Percentiles rank a stretch among this genome's conserved stretches.
phyloP scores from a whole-genome alignment of 1,140 invertebrate genomes.

The Aphelenchoides fujianensis region DNA sequence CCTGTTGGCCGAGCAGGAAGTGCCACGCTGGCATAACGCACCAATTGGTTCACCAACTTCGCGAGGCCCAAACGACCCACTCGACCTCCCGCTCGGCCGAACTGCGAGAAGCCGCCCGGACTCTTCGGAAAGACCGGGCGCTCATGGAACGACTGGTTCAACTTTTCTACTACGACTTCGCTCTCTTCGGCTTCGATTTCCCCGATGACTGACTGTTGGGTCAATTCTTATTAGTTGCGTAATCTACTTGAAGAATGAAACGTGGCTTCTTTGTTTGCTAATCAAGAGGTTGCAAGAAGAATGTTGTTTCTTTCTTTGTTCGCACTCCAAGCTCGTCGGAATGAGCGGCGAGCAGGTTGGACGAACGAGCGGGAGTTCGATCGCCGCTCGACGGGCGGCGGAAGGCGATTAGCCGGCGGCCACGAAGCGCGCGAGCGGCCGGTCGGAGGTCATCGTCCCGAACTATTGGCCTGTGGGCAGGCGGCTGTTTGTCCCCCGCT shows the following conservation, averaged over 20 bases:
- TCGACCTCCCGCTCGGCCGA: conserved; percentile 12
- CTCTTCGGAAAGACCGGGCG: neutral
- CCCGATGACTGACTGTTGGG: conserved; percentile 4
- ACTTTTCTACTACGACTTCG: conserved; percentile 22
- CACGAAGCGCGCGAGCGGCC: neutral
- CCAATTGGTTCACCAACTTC: neutral
- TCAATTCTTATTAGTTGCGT: too few relatives aligned
- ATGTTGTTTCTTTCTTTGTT: too few relatives aligned
- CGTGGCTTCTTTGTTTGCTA: too few relatives aligned
- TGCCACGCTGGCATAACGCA: neutral
- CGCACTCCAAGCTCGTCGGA: too few relatives aligned
- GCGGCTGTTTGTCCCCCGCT: neutral
- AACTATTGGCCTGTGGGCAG: neutral
- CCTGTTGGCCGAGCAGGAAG: neutral
- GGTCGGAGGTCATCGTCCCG: neutral
- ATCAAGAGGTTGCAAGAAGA: neutral
- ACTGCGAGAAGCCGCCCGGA: neutral
- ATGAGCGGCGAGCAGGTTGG: too few relatives aligned
- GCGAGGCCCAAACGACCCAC: conserved; percentile 10
- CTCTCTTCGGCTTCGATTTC: conserved; percentile 20
- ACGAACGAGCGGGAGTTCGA: too few relatives aligned
- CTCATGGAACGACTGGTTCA: conserved; percentile 15
- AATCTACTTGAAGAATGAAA: too few relatives aligned
- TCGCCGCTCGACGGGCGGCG: neutral
- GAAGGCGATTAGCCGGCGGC: conserved; percentile 3